Percentiles rank a stretch among this genome's conserved stretches.
phyloP scores from a whole-genome alignment of 92 coral and sea anemone genomes.

The Siderastrea radians region DNA sequence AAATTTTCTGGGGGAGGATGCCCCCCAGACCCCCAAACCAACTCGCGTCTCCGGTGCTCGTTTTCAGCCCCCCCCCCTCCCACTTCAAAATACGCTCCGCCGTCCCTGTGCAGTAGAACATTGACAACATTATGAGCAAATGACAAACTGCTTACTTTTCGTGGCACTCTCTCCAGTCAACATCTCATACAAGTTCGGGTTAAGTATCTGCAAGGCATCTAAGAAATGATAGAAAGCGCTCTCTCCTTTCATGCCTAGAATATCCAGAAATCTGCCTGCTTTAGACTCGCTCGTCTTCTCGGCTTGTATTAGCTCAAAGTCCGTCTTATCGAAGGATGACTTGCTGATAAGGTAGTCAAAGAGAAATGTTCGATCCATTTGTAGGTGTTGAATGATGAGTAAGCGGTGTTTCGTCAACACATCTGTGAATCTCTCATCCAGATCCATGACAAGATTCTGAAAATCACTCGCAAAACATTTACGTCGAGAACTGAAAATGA shows the following conservation, averaged over 20 bases:
- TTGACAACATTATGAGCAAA: not conserved
- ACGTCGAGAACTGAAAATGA: not conserved
- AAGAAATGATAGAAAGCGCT: constrained; percentile 75
- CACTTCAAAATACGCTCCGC: too few species aligned
- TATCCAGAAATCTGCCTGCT: constrained; percentile 75
- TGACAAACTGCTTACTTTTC: constrained; percentile 48
- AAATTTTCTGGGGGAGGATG: too few species aligned
- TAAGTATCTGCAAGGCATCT: constrained; percentile 77
- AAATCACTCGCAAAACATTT: not conserved
- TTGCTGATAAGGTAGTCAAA: constrained; percentile 86
- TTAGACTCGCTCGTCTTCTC: constrained; percentile 78
- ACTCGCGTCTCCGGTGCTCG: too few species aligned
- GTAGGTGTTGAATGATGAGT: constrained; percentile 63
- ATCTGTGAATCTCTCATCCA: constrained; percentile 11
- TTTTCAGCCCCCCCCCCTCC: too few species aligned
- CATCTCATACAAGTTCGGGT: constrained; percentile 77
- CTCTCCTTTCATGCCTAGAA: constrained; percentile 72
- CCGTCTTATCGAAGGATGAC: constrained; percentile 71
- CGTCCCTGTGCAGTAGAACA: too few species aligned
- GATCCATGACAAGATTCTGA: constrained; percentile 24
- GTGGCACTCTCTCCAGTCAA: constrained; percentile 80
- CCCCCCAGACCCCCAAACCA: too few species aligned
- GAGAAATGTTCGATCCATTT: constrained; percentile 76
- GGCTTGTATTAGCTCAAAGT: constrained; percentile 75
- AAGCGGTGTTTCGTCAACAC: constrained; percentile 65